Conservation (phyloP, 2,797 vertebrate species). For the Sebastiscus tertius region DNA sequence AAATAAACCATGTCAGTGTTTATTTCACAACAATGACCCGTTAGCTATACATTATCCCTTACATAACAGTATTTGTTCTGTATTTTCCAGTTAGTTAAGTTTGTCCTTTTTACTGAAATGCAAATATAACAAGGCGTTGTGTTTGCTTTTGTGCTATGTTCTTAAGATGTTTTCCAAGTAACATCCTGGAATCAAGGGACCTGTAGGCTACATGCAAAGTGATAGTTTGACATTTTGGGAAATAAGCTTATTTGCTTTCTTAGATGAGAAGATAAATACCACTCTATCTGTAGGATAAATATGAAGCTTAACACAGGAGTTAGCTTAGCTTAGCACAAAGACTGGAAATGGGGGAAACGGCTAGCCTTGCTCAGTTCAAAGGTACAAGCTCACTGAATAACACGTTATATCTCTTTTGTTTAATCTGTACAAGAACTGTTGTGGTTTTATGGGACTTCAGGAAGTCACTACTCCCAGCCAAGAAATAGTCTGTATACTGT, state of each 20-base stretch:
- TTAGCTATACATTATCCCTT: too few relatives aligned
- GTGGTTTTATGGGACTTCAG: neutral
- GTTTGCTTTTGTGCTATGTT: too few relatives aligned
- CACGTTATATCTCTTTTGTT: neutral
- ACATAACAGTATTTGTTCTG: neutral
- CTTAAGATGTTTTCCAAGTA: too few relatives aligned
- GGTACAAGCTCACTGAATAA: neutral
- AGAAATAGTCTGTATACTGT: too few relatives aligned
- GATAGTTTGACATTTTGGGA: too few relatives aligned
- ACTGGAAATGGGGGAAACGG: neutral
- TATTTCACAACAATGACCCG: too few relatives aligned
- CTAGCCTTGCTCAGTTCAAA: neutral
- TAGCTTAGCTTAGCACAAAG: neutral
- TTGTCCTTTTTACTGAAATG: neutral
- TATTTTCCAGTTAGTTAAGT: neutral
- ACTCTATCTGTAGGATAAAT: neutral
- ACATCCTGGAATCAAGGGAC: too few relatives aligned
- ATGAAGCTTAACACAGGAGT: neutral
- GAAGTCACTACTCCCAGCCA: neutral
- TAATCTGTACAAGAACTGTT: neutral
- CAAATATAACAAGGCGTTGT: neutral
- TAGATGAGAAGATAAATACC: neutral
- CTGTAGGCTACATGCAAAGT: rapidly evolving
- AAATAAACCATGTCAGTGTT: too few relatives aligned
- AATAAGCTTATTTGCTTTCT: too few relatives aligned